Base-by-base conservation (phyloP, 2,113 vertebrate species). In the Malurus alboscapulatus region DNA sequence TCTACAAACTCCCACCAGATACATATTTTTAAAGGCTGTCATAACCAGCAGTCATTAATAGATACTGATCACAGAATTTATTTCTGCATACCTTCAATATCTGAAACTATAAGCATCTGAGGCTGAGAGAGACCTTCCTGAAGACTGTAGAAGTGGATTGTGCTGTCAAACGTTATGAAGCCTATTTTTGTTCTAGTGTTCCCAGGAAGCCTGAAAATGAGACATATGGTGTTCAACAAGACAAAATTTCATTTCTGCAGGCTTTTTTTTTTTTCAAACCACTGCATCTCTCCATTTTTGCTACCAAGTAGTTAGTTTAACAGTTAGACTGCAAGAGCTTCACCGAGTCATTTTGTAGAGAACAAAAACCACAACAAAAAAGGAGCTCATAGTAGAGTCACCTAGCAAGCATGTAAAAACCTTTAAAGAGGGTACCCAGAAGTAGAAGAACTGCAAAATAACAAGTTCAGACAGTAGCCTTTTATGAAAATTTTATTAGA, bases 101-200 rank as follows among this genome's bases (percentile, higher is more conserved):
- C 99, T 47, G 99, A 99, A 90, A 99, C 98, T 22, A 99, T 98
- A 74, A 99, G 98, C 99, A 99, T 99, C 97, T 99, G 99, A 44
- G 99, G 99, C 96, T 99, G 99, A 55, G 99, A 99, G 53, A 99
- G 98, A 73, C 99, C 99, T 97, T 99, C 99, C 96, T 99, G 99
- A 74, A 99, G 98, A 96, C 99, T 99, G 97, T 99, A 99, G 98
- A 99, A 99, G 96, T 99, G 99, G 97, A 99, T 98, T 96, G 99
- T 99, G 97, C 99, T 99, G 97, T 99, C 99, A 94, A 99, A 99
- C 4, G 99, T 99, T 97, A 99, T 98, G 95, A 99, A 99, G 93
- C 99, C 99, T 71, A 99, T 98, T 97, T 99, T 99, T 93, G 98
- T 99, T 96, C 99, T 98, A 22, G 99, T 98, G 97, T 99, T 99